Conservation (phyloP, 1,140 invertebrate species). For the Medauroidea extradentata region DNA sequence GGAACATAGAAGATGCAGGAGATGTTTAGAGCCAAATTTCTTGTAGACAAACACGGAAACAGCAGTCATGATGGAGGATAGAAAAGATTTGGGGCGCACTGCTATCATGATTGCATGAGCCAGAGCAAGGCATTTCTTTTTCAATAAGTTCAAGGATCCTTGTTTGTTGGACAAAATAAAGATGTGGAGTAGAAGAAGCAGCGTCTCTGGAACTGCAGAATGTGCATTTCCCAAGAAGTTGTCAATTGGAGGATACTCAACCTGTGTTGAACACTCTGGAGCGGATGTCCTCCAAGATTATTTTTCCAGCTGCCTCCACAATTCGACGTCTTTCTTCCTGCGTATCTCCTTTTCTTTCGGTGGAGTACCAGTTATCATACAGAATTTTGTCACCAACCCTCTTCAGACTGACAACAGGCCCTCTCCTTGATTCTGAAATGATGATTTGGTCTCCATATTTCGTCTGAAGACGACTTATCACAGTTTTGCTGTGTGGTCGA, state of each 20-base stretch:
- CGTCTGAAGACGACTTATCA: too few species aligned
- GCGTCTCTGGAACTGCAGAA: too few species aligned
- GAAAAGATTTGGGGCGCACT: conserved; percentile 35
- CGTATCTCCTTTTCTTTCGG: conserved; percentile 7
- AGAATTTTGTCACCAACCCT: conserved; percentile 18
- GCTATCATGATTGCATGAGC: conserved; percentile 35
- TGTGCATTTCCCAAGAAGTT: too few species aligned
- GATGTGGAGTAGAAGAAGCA: too few species aligned
- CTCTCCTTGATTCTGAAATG: too few species aligned
- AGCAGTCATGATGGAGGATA: conserved; percentile 23
- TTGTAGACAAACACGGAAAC: conserved; percentile 19
- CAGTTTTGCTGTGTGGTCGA: too few species aligned
- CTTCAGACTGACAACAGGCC: too few species aligned
- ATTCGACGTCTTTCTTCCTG: conserved; percentile 22
- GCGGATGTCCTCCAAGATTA: conserved; percentile 36
- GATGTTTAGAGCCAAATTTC: conserved; percentile 26
- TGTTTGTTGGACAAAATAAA: too few species aligned
- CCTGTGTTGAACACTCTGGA: conserved; percentile 27
- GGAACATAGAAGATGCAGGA: conserved; percentile 19
- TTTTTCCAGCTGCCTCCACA: conserved; percentile 32
- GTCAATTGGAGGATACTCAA: conserved; percentile 30
- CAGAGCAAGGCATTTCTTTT: conserved; percentile 18
- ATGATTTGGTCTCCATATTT: too few species aligned
- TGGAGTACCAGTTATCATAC: conserved; percentile 20
- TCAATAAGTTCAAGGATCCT: too few species aligned